These are phyloP conservation scores for Anthopleura xanthogrammica DNA, from an alignment of 92 coral and sea anemone species.

Conservation along the genomic window DNA sequence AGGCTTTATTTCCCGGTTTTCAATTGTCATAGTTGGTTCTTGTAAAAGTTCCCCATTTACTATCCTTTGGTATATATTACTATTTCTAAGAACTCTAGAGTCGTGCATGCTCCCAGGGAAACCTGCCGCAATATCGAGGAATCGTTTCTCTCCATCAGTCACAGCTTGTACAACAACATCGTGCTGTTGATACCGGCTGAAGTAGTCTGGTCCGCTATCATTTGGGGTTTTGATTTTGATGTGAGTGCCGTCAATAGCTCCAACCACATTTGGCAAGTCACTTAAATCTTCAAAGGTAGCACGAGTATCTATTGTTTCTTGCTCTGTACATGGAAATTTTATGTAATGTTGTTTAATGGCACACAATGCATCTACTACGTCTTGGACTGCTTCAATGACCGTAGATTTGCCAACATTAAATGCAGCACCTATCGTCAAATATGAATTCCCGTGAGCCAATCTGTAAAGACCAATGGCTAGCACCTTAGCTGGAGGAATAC, in stretches of 20 bases:
- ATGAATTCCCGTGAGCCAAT: constrained; percentile 29
- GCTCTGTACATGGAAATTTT: constrained; percentile 17
- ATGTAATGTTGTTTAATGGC: constrained; percentile 25
- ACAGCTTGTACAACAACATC: constrained; percentile 20
- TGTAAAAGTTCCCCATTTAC: constrained; percentile 4
- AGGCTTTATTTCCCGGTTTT: constrained; percentile 15
- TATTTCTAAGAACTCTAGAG: constrained; percentile 31
- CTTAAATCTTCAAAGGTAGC: constrained; percentile 18
- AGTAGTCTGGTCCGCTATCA: constrained; percentile 28
- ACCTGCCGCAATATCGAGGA: constrained; percentile 24
- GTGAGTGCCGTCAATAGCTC: constrained; percentile 39
- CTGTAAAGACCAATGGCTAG: constrained; percentile 23
- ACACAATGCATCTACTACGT: constrained; percentile 27
- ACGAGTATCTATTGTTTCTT: background rate
- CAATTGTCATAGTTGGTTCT: constrained; percentile 5
- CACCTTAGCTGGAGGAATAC: constrained; percentile 23
- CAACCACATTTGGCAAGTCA: constrained; percentile 31
- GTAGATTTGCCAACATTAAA: constrained; percentile 34
- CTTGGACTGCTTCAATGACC: constrained; percentile 36
- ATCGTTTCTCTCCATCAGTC: constrained; percentile 1
- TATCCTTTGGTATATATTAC: constrained; percentile 12
- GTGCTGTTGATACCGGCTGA: constrained; percentile 29
- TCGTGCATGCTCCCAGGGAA: constrained; percentile 48
- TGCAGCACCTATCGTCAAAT: constrained; percentile 14
- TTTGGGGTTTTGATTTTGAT: constrained; percentile 11